Evolutionary conservation across 2,113 vertebrate species (phyloP).

Genomic region (Anoura caudifer): DNA sequence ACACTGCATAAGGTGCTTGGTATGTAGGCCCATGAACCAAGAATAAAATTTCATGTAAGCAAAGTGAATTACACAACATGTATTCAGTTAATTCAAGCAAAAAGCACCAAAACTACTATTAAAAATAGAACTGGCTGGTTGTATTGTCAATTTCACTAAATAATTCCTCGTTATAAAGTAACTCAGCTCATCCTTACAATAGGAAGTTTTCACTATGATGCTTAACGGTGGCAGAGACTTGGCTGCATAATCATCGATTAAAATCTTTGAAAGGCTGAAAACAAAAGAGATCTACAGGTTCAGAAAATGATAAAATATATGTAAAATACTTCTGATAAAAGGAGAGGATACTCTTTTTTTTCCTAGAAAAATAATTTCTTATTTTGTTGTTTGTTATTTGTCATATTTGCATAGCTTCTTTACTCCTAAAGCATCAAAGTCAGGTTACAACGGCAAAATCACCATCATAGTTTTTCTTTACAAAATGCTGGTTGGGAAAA

Average conservation of each 20-base stretch:
- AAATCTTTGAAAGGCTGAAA: background rate
- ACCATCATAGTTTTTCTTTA: background rate
- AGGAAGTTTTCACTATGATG: background rate
- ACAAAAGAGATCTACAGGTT: background rate
- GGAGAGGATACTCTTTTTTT: background rate
- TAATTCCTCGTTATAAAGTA: constrained; percentile 14
- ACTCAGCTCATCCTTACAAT: background rate
- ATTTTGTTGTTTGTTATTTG: background rate
- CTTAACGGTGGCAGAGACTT: background rate
- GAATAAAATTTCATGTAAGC: background rate
- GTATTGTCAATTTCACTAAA: background rate
- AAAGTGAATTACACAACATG: background rate
- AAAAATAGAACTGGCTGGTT: background rate
- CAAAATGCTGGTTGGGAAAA: constrained; percentile 24
- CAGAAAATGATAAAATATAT: background rate
- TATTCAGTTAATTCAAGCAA: constrained; percentile 6
- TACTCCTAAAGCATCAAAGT: constrained; percentile 31
- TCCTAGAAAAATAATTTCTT: background rate
- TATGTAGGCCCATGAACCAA: background rate
- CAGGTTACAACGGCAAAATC: background rate
- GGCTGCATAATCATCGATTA: background rate
- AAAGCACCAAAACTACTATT: constrained; percentile 15
- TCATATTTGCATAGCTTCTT: background rate
- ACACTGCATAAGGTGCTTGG: background rate
- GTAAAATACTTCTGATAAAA: constrained; percentile 11